Evolutionary conservation across 2,888 invertebrate genomes (phyloP).

Genomic region (Gerosis bhagava): DNA sequence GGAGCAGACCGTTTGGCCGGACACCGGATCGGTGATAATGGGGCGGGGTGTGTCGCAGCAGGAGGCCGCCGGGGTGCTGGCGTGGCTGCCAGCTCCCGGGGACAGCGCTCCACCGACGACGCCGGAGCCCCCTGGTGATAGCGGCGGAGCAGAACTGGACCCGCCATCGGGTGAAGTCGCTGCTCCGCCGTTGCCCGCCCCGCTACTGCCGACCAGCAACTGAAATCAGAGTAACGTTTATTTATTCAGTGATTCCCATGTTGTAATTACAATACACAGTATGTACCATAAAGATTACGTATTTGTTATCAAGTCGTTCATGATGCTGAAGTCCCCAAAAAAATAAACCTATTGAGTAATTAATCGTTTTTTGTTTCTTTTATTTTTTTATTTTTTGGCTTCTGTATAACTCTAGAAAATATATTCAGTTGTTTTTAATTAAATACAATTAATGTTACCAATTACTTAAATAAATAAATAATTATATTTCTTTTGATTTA

Average conservation of each 20-base stretch:
- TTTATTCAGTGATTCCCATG: not conserved
- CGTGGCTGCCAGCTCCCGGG: constrained; percentile 81
- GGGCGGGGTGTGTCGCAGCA: constrained; percentile 96
- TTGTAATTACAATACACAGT: no score
- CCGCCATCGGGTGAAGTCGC: constrained; percentile 88
- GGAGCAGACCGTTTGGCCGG: constrained; percentile 96
- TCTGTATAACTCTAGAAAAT: no score
- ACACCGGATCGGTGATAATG: constrained; percentile 95
- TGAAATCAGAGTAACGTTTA: constrained; percentile 64
- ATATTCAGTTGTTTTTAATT: no score
- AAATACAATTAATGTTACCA: no score
- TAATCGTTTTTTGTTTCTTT: no score
- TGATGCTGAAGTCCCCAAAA: no score
- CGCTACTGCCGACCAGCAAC: constrained; percentile 89
- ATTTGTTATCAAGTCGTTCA: no score
- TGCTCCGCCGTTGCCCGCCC: constrained; percentile 88
- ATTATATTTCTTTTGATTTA: no score
- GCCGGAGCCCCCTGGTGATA: constrained; percentile 87
- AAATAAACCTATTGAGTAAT: no score
- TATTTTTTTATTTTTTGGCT: no score
- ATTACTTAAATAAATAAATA: no score
- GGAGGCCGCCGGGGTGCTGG: constrained; percentile 78
- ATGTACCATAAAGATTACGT: no score
- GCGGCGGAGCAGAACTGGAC: constrained; percentile 89
- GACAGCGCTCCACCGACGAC: constrained; percentile 82